These are phyloP conservation scores for Andrena fulva DNA, from an alignment of 2,888 invertebrate species.

Conservation along the genomic window DNA sequence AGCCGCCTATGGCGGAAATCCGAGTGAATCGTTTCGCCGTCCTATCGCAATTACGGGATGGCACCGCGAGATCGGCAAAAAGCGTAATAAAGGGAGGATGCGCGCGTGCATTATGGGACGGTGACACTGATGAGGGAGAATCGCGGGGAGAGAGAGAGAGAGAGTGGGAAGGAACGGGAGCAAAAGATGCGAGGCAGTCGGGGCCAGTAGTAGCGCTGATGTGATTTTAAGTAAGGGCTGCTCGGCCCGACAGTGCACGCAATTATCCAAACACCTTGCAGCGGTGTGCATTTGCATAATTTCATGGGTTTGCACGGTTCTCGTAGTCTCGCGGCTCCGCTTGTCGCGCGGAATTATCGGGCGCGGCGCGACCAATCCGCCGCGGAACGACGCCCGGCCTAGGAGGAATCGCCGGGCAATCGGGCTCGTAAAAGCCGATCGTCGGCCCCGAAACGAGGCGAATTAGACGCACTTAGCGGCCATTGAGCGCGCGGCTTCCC, in stretches of 20 bases:
- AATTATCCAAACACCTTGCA: slow-evolving; percentile 82
- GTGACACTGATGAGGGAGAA: slow-evolving; percentile 61
- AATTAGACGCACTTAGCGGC: slow-evolving; percentile 61
- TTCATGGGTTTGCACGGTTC: slow-evolving; percentile 72
- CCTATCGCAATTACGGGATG: slow-evolving; percentile 36
- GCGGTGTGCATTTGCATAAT: slow-evolving; percentile 78
- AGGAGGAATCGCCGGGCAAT: slow-evolving; percentile 4
- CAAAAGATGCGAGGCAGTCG: slow-evolving; percentile 29
- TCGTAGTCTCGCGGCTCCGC: slow-evolving; percentile 19
- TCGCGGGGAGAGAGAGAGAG: background rate
- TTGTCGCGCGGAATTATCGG: slow-evolving; percentile 33
- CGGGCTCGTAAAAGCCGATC: slow-evolving; percentile 38
- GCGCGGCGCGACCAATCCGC: background rate
- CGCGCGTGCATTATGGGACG: slow-evolving; percentile 58
- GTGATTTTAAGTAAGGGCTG: slow-evolving; percentile 82
- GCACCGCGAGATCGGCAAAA: slow-evolving; percentile 41
- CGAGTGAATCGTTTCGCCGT: slow-evolving; percentile 10
- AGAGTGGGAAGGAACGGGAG: background rate
- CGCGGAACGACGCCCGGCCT: slow-evolving; percentile 8
- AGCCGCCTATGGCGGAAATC: slow-evolving; percentile 5
- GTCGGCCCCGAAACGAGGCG: slow-evolving; percentile 36
- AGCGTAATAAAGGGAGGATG: slow-evolving; percentile 58
- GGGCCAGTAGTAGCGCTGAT: slow-evolving; percentile 74
- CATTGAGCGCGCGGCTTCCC: slow-evolving; percentile 12
- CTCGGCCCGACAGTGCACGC: slow-evolving; percentile 71